Conservation (phyloP, 2,888 invertebrate species). For the Orchestes rusci region DNA sequence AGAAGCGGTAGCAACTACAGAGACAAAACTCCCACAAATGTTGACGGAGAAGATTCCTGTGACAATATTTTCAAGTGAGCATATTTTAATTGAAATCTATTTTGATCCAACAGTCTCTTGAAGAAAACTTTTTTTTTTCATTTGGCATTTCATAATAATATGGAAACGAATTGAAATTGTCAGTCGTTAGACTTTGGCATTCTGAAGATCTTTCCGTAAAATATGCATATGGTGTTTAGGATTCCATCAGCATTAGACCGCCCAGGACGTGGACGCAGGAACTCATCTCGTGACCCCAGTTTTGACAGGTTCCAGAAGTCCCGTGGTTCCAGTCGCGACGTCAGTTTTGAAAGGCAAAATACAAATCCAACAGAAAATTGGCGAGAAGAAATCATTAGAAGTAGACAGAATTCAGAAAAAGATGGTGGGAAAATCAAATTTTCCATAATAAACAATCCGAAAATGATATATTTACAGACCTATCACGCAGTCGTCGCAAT, state of each 20-base stretch:
- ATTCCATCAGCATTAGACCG: too few relatives aligned
- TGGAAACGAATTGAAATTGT: too few relatives aligned
- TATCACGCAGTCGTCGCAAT: constrained; percentile 28
- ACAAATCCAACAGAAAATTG: constrained; percentile 38
- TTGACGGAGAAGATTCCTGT: constrained; percentile 32
- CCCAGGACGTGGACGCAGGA: constrained; percentile 13
- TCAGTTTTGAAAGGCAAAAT: constrained; percentile 44
- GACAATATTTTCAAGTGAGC: constrained; percentile 26
- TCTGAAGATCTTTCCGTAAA: too few relatives aligned
- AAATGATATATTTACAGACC: background rate
- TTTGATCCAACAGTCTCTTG: background rate
- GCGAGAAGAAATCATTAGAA: constrained; percentile 40
- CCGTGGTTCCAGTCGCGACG: constrained; percentile 41
- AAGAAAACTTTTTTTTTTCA: too few relatives aligned
- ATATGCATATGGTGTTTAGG: too few relatives aligned
- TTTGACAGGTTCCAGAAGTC: constrained; percentile 35
- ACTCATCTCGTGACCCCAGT: constrained; percentile 36
- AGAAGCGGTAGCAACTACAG: constrained; percentile 35
- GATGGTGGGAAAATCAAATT: constrained; percentile 27
- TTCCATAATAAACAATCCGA: too few relatives aligned
- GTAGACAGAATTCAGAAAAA: constrained; percentile 34
- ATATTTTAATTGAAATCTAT: background rate
- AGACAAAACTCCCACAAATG: constrained; percentile 34
- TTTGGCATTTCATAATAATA: too few relatives aligned
- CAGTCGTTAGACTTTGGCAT: too few relatives aligned